Evolutionary conservation across 2,888 invertebrate genomes (phyloP).

Genomic region (Leptinotarsa peninsularis): DNA sequence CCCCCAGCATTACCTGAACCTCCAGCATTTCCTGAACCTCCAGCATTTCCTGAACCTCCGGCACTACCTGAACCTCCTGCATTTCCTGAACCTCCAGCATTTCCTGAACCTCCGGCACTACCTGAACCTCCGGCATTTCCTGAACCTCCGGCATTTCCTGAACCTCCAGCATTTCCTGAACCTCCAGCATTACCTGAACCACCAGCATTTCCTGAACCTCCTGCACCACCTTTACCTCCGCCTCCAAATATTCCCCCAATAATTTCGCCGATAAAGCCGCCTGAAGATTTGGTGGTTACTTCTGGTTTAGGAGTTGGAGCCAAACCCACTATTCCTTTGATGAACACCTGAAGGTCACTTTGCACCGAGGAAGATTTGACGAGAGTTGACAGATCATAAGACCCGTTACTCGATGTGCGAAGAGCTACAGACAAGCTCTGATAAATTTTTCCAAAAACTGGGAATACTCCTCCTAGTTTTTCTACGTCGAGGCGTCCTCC

Average conservation of each 20-base stretch:
- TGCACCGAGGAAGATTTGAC: constrained; percentile 20
- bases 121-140: neutral
- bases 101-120: neutral
- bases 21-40: neutral
- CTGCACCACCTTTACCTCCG: constrained; percentile 8
- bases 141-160: constrained; percentile 18
- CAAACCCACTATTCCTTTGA: constrained; percentile 26
- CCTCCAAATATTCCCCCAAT: constrained; percentile 5
- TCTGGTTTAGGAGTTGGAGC: constrained; percentile 18
- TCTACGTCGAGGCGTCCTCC: constrained; percentile 25
- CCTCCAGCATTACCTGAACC: neutral
- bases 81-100: neutral
- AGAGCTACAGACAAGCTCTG: constrained; percentile 30
- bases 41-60: neutral
- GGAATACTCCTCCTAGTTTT: constrained; percentile 31
- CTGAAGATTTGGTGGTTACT: constrained; percentile 11
- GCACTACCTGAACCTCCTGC: neutral
- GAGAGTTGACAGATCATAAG: constrained; percentile 22
- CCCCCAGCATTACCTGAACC: neutral
- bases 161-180: neutral
- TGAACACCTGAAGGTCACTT: constrained; percentile 18
- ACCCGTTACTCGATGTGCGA: constrained; percentile 21
- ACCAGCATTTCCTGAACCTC: no score
- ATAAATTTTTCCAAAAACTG: constrained; percentile 37
- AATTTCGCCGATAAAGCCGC: neutral